phyloP scores from a whole-genome alignment of 2,888 invertebrate species.

The Allolobophora icterica region DNA sequence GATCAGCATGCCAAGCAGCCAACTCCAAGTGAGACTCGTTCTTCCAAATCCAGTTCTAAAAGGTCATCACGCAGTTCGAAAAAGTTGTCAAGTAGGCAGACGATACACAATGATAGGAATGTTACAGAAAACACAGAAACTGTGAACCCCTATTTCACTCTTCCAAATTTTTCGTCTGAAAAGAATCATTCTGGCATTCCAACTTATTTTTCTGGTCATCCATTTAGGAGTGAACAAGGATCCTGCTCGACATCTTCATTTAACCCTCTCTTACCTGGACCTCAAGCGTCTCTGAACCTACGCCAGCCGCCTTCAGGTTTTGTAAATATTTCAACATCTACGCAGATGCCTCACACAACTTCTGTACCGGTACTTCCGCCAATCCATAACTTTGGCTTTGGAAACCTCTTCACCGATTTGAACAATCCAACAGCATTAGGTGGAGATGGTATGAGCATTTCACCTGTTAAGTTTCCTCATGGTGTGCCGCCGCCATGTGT shows the following conservation, averaged over 20 bases:
- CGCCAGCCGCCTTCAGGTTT: neutral
- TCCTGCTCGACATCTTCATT: neutral
- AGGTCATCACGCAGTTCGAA: neutral
- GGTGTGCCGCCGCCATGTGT: neutral
- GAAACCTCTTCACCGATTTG: slow-evolving; percentile 20
- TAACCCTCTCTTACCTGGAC: slow-evolving; percentile 1
- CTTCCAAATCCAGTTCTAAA: neutral
- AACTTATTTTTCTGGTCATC: neutral
- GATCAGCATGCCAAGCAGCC: neutral
- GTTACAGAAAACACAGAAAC: neutral
- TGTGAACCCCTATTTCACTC: neutral
- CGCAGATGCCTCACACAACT: neutral
- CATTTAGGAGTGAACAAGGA: neutral
- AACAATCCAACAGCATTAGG: slow-evolving; percentile 23
- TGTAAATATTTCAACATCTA: slow-evolving; percentile 1
- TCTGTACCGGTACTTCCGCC: slow-evolving; percentile 4
- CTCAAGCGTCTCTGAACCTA: neutral
- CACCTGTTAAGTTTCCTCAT: neutral
- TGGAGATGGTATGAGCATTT: slow-evolving; percentile 10
- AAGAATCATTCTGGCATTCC: neutral
- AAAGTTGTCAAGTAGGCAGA: neutral
- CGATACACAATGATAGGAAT: neutral
- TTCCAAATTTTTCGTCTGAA: neutral
- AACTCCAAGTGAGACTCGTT: slow-evolving; percentile 18
- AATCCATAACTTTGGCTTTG: slow-evolving; percentile 26